These are phyloP conservation scores for Zygothrica quintamaculata DNA, from an alignment of 2,888 invertebrate genomes.

Conservation along the genomic window DNA sequence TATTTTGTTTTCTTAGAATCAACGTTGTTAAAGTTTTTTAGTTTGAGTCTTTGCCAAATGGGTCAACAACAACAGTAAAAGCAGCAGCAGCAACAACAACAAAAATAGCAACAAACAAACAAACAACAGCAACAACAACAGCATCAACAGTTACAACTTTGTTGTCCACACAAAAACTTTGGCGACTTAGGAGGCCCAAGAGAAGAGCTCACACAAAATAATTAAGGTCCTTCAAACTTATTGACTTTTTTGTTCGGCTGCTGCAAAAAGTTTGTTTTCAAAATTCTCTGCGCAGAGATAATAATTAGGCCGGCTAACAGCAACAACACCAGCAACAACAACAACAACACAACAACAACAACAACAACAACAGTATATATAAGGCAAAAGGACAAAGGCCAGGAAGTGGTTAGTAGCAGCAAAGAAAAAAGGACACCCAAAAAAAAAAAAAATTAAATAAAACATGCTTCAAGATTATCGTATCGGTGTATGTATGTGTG, in stretches of 20 bases:
- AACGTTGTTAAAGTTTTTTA: conserved; percentile 48
- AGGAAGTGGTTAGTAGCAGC: conserved; percentile 52
- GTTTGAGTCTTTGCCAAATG: conserved; percentile 63
- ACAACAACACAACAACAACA: conserved; percentile 17
- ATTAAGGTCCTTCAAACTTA: conserved; percentile 74
- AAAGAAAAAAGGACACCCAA: conserved; percentile 42
- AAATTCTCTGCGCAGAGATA: conserved; percentile 55
- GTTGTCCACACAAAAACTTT: conserved; percentile 49
- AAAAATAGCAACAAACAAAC: conserved; percentile 27
- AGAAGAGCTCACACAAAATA: conserved; percentile 52
- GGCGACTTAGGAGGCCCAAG: conserved; percentile 17
- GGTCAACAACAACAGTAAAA: conserved; percentile 46
- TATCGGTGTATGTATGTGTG: too few relatives aligned
- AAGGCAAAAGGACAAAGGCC: conserved; percentile 56
- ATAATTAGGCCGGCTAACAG: conserved; percentile 61
- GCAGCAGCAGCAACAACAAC: conserved; percentile 13
- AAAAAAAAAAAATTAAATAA: conserved; percentile 68
- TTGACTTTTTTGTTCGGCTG: conserved; percentile 55
- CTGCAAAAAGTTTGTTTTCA: conserved; percentile 42
- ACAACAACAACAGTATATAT: conserved; percentile 8
- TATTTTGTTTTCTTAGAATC: conserved; percentile 25
- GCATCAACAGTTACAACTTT: conserved; percentile 30
- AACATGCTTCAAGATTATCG: conserved; percentile 22
- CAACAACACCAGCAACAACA: neutral
- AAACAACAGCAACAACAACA: conserved; percentile 11